Base-by-base conservation (phyloP, 2,888 invertebrate species). In the Julus scanicus region DNA sequence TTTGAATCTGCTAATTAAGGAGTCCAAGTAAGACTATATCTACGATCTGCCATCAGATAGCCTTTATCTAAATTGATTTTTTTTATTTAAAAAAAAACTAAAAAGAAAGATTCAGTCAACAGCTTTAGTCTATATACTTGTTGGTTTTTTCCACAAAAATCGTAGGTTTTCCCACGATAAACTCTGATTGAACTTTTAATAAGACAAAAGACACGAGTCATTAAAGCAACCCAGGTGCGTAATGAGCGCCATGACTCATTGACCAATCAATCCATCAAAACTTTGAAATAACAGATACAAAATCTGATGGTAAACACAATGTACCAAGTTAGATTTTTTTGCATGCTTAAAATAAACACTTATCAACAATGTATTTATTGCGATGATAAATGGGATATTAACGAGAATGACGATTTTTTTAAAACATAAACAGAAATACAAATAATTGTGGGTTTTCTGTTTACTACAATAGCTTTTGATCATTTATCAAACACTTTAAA, bases 111-210 rank as follows among this genome's bases (percentile, higher is more conserved):
- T 71, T 29, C n/a, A 8, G 71, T 71, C 20, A 71, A 71, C 71
- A 71, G 71, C 71, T 17, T 17, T 29, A n/a, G n/a, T 49, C 13
- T 49, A 49, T 49, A 49, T 49, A 11, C 13, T 71, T 71, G 20
- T 5, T 5, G 11, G 0, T 71, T 71, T 5, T 49, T 49, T 49
- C 13, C 8, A 49, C 8, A 8, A 49, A 49, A 49, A 49, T 49
- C 8, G 49, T 29, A 11, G 9, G 71, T 29, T 71, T 71, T 71
- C 71, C 71, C 71, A 71, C 71, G 71, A 71, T 71, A 71, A 71
- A 71, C 71, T 71, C 15, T 17, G 71, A 71, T 71, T 71, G 71
- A 71, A 71, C 71, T 29, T 63, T 71, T 71, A 71, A 71, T 71
- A 29, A 71, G 71, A 71, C 71, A 71, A 71, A 71, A 71, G 2